Base-by-base conservation (phyloP, 2,888 invertebrate genomes). In the Himalopsyche tibetana region DNA sequence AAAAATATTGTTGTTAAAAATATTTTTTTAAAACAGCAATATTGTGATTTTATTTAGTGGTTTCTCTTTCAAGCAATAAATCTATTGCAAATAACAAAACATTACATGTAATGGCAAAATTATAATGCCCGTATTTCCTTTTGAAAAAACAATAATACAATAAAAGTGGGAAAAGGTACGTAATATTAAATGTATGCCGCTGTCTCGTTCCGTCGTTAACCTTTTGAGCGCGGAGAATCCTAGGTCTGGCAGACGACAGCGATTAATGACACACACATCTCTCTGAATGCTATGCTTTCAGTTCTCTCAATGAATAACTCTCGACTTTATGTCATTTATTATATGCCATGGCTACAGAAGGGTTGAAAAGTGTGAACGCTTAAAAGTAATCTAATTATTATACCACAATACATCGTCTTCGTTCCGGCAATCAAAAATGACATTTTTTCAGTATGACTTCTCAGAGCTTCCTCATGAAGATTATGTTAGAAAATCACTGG, bases 141-240 rank as follows among this genome's bases (percentile, higher is more conserved):
- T 51, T 3, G 51, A 51, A 51, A 51, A 51, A 51, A 56, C n/a
- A 28, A 28, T 55, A 56, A 15, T 36, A 74, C 12, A 38, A 74
- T 74, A 74, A 74, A 36, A 74, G 74, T 74, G 36, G 12, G 38
- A 74, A 36, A 38, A 74, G 38, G 15, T 74, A 74, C 11, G 38
- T 74, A 74, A 74, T 38, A 28, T 36, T 36, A 38, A 74, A 74
- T 74, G 74, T 36, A 74, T 74, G 74, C 42, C 19, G 45, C 36
- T 80, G 79, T 80, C 84, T 55, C 79, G 55, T 11, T 74, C 55
- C 38, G 80, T 55, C 79, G 83, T 83, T 86, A 84, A 87, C 87
- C 87, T 86, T 87, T 87, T 82, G 80, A 84, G 85, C 80, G 87
- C 84, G 81, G 81, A 87, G 87, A 87, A 87, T 87, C 87, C 84